Percentiles rank a stretch among this genome's conserved stretches.
Evolutionary conservation across 2,888 invertebrate species (phyloP).

Genomic region (Operophtera brumata): DNA sequence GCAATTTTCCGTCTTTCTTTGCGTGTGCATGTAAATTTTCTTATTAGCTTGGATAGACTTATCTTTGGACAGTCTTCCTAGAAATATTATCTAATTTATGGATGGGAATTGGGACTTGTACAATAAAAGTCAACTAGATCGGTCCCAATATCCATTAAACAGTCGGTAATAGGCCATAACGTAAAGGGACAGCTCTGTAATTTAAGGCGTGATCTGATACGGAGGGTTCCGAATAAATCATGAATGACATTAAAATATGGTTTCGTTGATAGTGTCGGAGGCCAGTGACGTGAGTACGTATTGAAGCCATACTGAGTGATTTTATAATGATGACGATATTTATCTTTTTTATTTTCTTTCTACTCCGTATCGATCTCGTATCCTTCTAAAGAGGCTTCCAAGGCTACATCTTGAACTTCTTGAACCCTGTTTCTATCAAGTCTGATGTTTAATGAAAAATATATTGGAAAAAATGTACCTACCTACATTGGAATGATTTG

Average conservation of each 20-base stretch:
- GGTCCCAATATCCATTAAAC: neutral
- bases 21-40: no score
- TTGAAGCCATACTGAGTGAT: no score
- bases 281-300: slow-evolving; percentile 13
- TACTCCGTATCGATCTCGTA: no score
- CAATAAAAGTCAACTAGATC: neutral
- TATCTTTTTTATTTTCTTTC: no score
- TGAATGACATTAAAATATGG: slow-evolving; percentile 32
- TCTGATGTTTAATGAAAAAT: no score
- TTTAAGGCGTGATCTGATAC: slow-evolving; percentile 33
- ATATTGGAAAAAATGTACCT: no score
- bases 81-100: neutral
- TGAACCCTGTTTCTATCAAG: no score
- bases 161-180: slow-evolving; percentile 10
- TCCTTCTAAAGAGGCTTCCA: no score
- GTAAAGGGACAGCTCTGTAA: slow-evolving; percentile 25
- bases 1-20: no score
- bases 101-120: neutral
- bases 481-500: no score
- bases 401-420: no score
- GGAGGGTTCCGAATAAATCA: slow-evolving; percentile 20
- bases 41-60: neutral
- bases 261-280: slow-evolving; percentile 25
- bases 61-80: neutral
- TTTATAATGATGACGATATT: no score